Evolutionary conservation across 2,113 vertebrate genomes (phyloP).

Genomic region (Dasyurus viverrinus): DNA sequence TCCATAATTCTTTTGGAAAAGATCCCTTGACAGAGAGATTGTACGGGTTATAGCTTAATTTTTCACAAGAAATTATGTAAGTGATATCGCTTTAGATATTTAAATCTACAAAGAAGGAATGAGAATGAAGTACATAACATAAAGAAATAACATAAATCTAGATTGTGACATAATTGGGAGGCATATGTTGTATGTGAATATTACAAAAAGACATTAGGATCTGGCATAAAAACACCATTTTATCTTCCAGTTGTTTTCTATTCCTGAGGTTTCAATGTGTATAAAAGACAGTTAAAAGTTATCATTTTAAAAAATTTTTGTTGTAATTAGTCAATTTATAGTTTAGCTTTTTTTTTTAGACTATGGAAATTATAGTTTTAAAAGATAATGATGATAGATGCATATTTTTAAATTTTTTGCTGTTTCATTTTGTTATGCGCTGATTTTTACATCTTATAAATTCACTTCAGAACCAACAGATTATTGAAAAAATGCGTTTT

Average conservation of each 20-base stretch:
- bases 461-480: neutral
- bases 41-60: neutral
- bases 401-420: neutral
- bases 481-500: neutral
- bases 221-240: neutral
- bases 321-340: neutral
- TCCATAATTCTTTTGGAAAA: constrained; percentile 19
- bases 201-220: neutral
- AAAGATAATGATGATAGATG: neutral
- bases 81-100: neutral
- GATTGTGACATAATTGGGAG: neutral
- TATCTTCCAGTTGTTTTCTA: neutral
- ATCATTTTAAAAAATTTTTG: neutral
- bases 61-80: constrained; percentile 7
- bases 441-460: neutral
- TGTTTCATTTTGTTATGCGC: neutral
- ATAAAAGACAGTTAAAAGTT: neutral
- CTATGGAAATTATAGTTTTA: neutral
- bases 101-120: constrained; percentile 2
- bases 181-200: neutral
- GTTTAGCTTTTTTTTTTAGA: constrained; percentile 25
- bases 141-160: neutral
- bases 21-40: neutral
- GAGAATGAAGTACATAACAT: neutral
- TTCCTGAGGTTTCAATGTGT: neutral